Conservation (phyloP, 2,797 vertebrate species). For the Enteromius mattozi region DNA sequence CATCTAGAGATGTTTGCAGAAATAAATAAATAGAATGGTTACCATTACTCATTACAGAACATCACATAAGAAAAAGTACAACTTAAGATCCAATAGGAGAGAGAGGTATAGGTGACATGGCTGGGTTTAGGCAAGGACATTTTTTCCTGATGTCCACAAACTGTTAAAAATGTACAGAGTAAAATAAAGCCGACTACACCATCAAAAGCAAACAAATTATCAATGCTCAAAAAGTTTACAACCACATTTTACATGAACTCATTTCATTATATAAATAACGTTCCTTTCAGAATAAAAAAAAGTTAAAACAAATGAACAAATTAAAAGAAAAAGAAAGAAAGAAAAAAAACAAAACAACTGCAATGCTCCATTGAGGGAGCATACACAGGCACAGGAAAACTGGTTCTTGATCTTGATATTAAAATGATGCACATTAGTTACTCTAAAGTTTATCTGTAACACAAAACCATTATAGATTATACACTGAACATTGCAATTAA, state of each 20-base stretch:
- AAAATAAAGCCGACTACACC: slow-evolving; percentile 77
- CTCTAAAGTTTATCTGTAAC: slow-evolving; percentile 83
- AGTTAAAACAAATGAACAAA: slow-evolving; percentile 52
- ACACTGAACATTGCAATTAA: slow-evolving; percentile 69
- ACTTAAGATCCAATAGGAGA: slow-evolving; percentile 74
- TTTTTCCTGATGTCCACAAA: slow-evolving; percentile 75
- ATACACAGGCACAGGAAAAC: slow-evolving; percentile 80
- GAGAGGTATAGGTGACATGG: slow-evolving; percentile 66
- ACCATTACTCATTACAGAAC: slow-evolving; percentile 72
- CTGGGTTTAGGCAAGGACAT: slow-evolving; percentile 54
- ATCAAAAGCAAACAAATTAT: slow-evolving; percentile 73
- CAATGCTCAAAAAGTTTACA: slow-evolving; percentile 81
- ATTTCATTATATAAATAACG: slow-evolving; percentile 79
- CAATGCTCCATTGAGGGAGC: slow-evolving; percentile 67
- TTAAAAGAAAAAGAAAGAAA: slow-evolving; percentile 42
- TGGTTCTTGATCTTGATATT: slow-evolving; percentile 83
- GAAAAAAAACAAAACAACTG: slow-evolving; percentile 68
- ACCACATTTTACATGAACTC: slow-evolving; percentile 83
- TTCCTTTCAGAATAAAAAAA: slow-evolving; percentile 66
- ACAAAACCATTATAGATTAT: slow-evolving; percentile 82
- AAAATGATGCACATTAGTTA: slow-evolving; percentile 83
- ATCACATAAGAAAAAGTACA: slow-evolving; percentile 78
- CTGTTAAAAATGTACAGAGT: slow-evolving; percentile 65
- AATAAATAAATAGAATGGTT: slow-evolving; percentile 82
- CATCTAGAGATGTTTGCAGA: slow-evolving; percentile 71